A percentile compares a stretch with the other conserved stretches of the same genome.
Evolutionary conservation across 30 jellyfish, hydroid and myxozoan species (phyloP).

Genomic region (Chironex yamaguchii): DNA sequence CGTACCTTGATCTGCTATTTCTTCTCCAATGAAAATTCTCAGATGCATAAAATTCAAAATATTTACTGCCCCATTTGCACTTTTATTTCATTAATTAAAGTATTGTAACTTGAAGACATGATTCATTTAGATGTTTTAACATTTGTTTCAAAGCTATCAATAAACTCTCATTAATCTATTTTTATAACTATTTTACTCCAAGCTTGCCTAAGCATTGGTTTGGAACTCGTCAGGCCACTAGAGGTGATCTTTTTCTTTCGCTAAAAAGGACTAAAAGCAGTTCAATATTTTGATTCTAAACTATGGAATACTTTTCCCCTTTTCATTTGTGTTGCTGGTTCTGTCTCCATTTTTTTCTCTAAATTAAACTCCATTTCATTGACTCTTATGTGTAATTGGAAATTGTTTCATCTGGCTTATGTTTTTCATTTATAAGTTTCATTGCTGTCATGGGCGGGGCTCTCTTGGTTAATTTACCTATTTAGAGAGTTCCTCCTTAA

Average conservation of each 20-base stretch:
- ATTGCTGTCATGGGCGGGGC: constrained; percentile 4
- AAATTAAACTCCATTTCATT: constrained; percentile 9
- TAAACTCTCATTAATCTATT: constrained; percentile 7
- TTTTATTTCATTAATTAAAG: not conserved
- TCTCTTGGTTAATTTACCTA: constrained; percentile 32
- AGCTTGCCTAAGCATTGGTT: constrained; percentile 9
- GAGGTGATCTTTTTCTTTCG: constrained; percentile 41
- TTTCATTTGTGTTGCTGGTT: constrained; percentile 34
- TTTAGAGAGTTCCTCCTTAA: constrained; percentile 39
- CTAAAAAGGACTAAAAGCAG: constrained; percentile 25
- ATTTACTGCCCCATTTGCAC: constrained; percentile 47
- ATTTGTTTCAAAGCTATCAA: constrained; percentile 1
- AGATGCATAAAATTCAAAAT: constrained; percentile 29
- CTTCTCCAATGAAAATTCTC: constrained; percentile 25
- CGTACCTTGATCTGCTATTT: constrained; percentile 17
- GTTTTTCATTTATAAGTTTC: not conserved
- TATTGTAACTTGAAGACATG: constrained; percentile 24
- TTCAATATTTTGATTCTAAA: constrained; percentile 27
- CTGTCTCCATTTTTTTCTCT: constrained; percentile 13
- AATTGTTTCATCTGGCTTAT: constrained; percentile 28
- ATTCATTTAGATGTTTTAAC: constrained; percentile 2
- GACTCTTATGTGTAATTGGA: constrained; percentile 23
- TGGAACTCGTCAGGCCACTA: constrained; percentile 39
- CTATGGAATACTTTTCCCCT: constrained; percentile 26
- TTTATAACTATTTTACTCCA: constrained; percentile 17